Evolutionary conservation across 1,140 invertebrate species (phyloP), one percentile per base, ranked within the genome.

Genomic region (Sitobion miscanthi): DNA sequence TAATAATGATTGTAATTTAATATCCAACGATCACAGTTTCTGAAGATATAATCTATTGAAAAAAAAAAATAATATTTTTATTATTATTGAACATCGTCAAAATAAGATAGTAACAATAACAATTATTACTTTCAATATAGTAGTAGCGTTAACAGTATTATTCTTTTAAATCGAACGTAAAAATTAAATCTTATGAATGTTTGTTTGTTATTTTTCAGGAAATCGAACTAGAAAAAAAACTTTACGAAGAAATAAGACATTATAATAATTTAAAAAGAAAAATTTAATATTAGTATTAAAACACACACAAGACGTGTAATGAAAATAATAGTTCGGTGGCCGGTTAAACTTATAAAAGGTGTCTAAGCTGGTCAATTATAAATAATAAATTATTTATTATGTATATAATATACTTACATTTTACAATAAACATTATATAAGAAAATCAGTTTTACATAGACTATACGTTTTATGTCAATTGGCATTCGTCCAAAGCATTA

Each of bases 181-280:
- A 45, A 45, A 85, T 77, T n/a, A 77, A 85, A 85, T 25, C 2
- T 42, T 23, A 23, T 9, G 3, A n/a, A 83, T 83, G 23, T 35
- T 23, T 9, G 0, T 42, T 57, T 38, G 1, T 57, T 90, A 14
- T 57, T 6, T 90, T 90, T 1, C 1, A 90, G 88, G 88, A 90
- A 62, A 62, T 45, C 6, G 35, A 90, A 14, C 9, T 42, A 42
- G 88, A 90, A 62, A 90, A 57, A 0, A 57, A 57, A 45, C 52
- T 90, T 0, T 90, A 90, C 23, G 88, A 57, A 62, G 88, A 90
- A 57, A 90, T 90, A 90, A 42, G 88, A 62, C 35, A 30, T 62
- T 62, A 90, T 62, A 38, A 45, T 42, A 77, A n/a, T 17, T n/a
- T 6, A 17, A 77, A 42, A 77, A 69, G 30, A 11, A 0, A 30